These are phyloP conservation scores for Teleogryllus occipitalis DNA, from an alignment of 1,140 invertebrate genomes.

Conservation along the genomic window DNA sequence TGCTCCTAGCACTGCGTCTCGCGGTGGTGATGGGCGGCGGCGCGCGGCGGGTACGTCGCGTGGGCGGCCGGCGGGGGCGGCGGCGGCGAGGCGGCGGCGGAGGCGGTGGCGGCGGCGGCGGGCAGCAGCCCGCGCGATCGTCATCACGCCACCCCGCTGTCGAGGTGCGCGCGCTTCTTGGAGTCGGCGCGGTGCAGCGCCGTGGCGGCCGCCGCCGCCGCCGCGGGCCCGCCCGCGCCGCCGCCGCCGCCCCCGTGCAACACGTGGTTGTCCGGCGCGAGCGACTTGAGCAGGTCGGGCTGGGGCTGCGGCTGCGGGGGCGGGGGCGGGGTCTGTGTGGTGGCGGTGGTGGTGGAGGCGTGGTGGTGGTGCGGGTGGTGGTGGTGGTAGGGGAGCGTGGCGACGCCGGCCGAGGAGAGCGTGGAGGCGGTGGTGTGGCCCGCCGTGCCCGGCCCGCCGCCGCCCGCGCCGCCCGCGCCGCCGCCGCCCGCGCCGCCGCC, in stretches of 20 bases:
- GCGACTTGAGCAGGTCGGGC: not conserved
- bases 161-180: not conserved
- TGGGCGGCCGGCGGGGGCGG: not conserved
- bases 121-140: too few species aligned
- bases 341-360: not conserved
- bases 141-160: not conserved
- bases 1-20: not conserved
- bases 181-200: not conserved
- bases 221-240: too few species aligned
- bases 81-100: too few species aligned
- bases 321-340: not conserved
- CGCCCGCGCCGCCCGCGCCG: too few species aligned
- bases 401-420: not conserved
- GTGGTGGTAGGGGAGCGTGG: not conserved
- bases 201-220: too few species aligned
- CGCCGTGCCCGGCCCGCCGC: too few species aligned
- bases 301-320: not conserved
- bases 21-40: too few species aligned
- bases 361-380: not conserved
- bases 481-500: constrained; percentile 28
- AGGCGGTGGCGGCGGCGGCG: too few species aligned
- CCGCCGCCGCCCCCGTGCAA: not conserved
- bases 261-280: not conserved
- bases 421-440: not conserved
- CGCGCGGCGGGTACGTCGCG: too few species aligned